These are phyloP conservation scores for Salvelinus alpinus DNA, from an alignment of 2,113 vertebrate genomes.

Conservation along the genomic window DNA sequence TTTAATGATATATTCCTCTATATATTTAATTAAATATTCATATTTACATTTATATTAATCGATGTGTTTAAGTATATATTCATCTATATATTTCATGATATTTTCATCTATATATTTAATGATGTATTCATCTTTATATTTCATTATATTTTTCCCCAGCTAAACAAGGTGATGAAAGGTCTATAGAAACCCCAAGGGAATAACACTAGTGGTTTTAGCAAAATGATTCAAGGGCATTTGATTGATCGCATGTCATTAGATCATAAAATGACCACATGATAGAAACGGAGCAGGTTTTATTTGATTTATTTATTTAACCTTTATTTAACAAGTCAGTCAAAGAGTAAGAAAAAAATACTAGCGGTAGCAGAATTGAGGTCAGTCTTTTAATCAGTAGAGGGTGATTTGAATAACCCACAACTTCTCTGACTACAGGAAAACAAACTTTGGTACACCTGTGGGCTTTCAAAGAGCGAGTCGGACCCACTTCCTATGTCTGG, in stretches of 20 bases:
- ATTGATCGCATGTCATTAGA: conserved; percentile 56
- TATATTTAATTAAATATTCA: background rate
- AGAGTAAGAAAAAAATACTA: conserved; percentile 40
- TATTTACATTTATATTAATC: background rate
- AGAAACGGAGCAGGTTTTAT: conserved; percentile 10
- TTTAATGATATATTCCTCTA: background rate
- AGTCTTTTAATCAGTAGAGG: too few relatives aligned
- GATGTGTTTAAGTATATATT: background rate
- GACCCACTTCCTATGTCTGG: background rate
- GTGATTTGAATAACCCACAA: too few relatives aligned
- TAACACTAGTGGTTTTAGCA: conserved; percentile 31
- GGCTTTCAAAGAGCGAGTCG: background rate
- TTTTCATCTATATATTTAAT: background rate
- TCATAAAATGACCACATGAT: conserved; percentile 52
- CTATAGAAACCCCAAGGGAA: conserved; percentile 47
- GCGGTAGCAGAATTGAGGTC: conserved; percentile 12
- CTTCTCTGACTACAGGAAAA: too few relatives aligned
- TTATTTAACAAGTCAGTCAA: background rate
- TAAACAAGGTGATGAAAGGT: conserved; percentile 55
- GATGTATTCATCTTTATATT: conserved; percentile 24
- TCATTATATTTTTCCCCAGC: conserved; percentile 44
- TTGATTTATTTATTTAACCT: background rate
- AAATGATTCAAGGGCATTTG: conserved; percentile 46
- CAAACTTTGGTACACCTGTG: background rate
- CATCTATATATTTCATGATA: background rate